phyloP scores from a whole-genome alignment of 2,888 invertebrate species.

The Parelbella ahira region DNA sequence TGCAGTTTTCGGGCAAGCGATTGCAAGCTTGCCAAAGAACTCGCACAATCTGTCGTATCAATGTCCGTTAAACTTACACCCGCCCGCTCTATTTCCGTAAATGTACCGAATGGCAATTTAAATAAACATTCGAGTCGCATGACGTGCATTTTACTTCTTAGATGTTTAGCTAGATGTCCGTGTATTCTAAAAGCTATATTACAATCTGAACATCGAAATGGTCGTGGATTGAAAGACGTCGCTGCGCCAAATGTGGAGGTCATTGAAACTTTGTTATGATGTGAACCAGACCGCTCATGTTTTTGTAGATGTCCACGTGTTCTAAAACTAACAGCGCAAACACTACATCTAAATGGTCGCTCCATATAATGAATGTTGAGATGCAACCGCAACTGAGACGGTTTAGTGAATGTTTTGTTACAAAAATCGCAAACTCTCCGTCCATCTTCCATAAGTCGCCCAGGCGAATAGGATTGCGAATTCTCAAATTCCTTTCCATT shows the following conservation, averaged over 20 bases:
- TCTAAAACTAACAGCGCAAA: slow-evolving; percentile 94
- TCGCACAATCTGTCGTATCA: slow-evolving; percentile 97
- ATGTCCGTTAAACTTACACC: slow-evolving; percentile 95
- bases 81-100: slow-evolving; percentile 95
- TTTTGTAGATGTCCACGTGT: slow-evolving; percentile 95
- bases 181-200: slow-evolving; percentile 97
- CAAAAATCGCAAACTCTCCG: slow-evolving; percentile 92
- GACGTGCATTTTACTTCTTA: slow-evolving; percentile 97
- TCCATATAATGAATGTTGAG: slow-evolving; percentile 98
- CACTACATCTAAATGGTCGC: slow-evolving; percentile 93
- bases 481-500: slow-evolving; percentile 76
- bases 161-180: slow-evolving; percentile 97
- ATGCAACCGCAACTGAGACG: slow-evolving; percentile 93
- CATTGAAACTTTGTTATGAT: slow-evolving; percentile 95
- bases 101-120: slow-evolving; percentile 95
- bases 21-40: slow-evolving; percentile 93
- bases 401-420: slow-evolving; percentile 94
- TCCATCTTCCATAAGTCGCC: slow-evolving; percentile 85
- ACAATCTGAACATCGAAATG: slow-evolving; percentile 97
- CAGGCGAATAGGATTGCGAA: slow-evolving; percentile 64
- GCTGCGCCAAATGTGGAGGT: slow-evolving; percentile 91
- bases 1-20: slow-evolving; percentile 89
- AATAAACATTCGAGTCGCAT: slow-evolving; percentile 95
- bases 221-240: slow-evolving; percentile 94
- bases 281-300: slow-evolving; percentile 94